Evolutionary conservation across 2,888 invertebrate species (phyloP).

Genomic region (Drosophila mercatorum): DNA sequence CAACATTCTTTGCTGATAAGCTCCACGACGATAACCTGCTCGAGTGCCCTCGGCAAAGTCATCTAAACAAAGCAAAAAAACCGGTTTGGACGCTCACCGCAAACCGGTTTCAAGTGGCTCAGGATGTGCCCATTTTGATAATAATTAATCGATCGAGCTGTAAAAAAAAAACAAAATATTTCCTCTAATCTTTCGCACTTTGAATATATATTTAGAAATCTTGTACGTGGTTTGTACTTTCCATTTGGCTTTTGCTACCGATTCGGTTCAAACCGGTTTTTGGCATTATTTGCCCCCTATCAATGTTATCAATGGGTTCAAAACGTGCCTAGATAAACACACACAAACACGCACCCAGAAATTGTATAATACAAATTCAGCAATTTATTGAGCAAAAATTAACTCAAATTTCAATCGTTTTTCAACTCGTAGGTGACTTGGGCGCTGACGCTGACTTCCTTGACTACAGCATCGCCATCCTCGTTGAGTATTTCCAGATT

Average conservation of each 20-base stretch:
- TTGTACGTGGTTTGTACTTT: constrained; percentile 13
- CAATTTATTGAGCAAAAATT: constrained; percentile 16
- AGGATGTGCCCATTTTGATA: constrained; percentile 71
- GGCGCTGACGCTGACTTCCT: constrained; percentile 73
- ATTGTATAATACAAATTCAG: constrained; percentile 22
- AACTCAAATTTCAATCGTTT: constrained; percentile 9
- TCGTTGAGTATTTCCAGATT: constrained; percentile 72
- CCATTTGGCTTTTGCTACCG: constrained; percentile 35
- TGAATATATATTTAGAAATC: constrained; percentile 49
- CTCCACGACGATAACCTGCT: constrained; percentile 57
- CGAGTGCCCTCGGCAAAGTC: constrained; percentile 50
- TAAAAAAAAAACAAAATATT: constrained; percentile 26
- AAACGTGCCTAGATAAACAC: constrained; percentile 24
- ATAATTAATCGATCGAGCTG: constrained; percentile 22
- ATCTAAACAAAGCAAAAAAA: constrained; percentile 43
- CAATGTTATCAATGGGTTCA: constrained; percentile 40
- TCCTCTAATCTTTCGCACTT: constrained; percentile 55
- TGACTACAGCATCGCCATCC: constrained; percentile 61
- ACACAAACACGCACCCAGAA: not conserved
- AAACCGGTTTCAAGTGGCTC: constrained; percentile 60
- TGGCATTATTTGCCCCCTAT: constrained; percentile 24
- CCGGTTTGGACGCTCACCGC: constrained; percentile 53
- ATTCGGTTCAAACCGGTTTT: constrained; percentile 38
- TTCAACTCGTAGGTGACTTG: constrained; percentile 64
- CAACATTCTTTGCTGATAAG: constrained; percentile 31